Percentiles rank a stretch among this genome's conserved stretches.
These are phyloP conservation scores for Carlito syrichta DNA, from an alignment of 2,113 vertebrate genomes.

Conservation along the genomic window DNA sequence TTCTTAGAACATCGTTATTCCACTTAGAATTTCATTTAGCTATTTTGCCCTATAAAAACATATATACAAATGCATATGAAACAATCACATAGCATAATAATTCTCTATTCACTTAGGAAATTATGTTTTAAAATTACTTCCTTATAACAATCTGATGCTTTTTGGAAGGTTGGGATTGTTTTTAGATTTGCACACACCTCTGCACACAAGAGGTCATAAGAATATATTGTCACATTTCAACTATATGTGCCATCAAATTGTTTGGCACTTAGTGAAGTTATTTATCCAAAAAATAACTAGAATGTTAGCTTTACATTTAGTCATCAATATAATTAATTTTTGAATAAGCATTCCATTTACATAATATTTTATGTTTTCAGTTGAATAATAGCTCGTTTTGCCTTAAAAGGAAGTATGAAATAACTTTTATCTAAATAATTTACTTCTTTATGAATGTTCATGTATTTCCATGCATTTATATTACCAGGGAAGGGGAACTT, in stretches of 20 bases:
- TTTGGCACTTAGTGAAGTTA: background rate
- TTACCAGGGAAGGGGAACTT: background rate
- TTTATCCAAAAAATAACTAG: slow-evolving; percentile 13
- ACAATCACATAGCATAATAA: background rate
- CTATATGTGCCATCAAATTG: background rate
- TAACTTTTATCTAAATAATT: slow-evolving; percentile 17
- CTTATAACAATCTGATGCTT: background rate
- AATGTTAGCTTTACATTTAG: background rate
- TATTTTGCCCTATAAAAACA: background rate
- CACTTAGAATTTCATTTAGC: background rate
- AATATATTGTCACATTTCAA: background rate
- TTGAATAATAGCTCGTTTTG: slow-evolving; percentile 21
- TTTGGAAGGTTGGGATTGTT: background rate
- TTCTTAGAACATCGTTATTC: background rate
- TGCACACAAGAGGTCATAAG: background rate
- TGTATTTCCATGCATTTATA: background rate
- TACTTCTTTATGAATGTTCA: background rate
- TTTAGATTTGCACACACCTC: background rate
- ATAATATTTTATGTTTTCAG: slow-evolving; percentile 18
- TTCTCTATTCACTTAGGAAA: background rate
- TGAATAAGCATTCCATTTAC: background rate
- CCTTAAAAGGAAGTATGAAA: background rate
- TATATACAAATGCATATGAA: background rate
- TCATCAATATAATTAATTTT: background rate
- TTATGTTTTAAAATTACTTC: background rate